These are phyloP conservation scores for Athalia cordata DNA, from an alignment of 2,888 invertebrate genomes.

Conservation along the genomic window DNA sequence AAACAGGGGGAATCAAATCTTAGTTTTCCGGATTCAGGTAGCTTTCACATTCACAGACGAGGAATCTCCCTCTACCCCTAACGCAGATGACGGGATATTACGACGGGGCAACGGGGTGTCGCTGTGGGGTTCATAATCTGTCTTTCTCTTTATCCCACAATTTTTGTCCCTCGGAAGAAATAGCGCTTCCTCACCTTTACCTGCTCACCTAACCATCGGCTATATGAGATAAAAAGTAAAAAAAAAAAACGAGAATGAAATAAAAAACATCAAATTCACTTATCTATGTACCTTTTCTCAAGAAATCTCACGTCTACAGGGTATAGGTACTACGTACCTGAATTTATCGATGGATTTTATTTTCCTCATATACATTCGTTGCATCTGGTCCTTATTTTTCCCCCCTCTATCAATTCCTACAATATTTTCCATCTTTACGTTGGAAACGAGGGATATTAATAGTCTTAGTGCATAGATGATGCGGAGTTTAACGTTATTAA, in stretches of 20 bases:
- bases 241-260: too few relatives aligned
- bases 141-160: constrained; percentile 9
- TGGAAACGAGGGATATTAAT: too few relatives aligned
- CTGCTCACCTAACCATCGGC: neutral
- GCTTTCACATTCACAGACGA: constrained; percentile 40
- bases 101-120: constrained; percentile 14
- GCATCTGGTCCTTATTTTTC: neutral
- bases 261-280: too few relatives aligned
- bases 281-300: too few relatives aligned
- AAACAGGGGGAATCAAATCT: constrained; percentile 53
- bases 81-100: constrained; percentile 37
- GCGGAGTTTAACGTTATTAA: too few relatives aligned
- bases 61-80: constrained; percentile 1
- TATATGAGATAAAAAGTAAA: too few relatives aligned
- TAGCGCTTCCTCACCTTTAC: neutral
- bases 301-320: too few relatives aligned
- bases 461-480: too few relatives aligned
- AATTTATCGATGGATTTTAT: too few relatives aligned
- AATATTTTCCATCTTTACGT: too few relatives aligned
- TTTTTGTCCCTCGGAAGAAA: neutral
- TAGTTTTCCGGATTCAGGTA: constrained; percentile 65
- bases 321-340: too few relatives aligned
- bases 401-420: neutral
- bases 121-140: constrained; percentile 10
- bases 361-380: neutral